Evolutionary conservation across 2,888 invertebrate genomes (phyloP), one percentile per base, ranked within the genome.

Genomic region (Drosophila kuntzei): DNA sequence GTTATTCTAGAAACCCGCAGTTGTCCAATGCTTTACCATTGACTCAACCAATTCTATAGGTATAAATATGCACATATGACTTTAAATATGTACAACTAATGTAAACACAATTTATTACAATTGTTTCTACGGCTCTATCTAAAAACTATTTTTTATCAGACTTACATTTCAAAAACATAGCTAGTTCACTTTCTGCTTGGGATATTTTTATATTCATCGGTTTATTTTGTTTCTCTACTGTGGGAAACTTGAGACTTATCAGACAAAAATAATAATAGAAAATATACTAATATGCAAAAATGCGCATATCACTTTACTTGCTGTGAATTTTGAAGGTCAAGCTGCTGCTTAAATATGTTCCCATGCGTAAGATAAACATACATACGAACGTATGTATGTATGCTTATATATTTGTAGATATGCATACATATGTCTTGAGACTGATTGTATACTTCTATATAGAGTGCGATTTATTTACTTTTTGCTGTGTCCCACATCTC

Each of bases 221-320:
- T 11, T 37, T 47, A 32, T 51, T 72, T 54, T 22, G 39, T 32
- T 60, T 53, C 32, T 41, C 53, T 49, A 50, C 60, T 71, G 73
- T 74, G 73, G 71, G 73, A 74, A 73, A 74, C 76, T 71, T 41
- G 18, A n/a, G 8, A 44, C 76, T 75, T 73, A 73, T 73, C 73
- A 49, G 32, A 22, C 39, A 16, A 14, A 44, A 62, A 66, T 22
- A 37, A 44, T 16, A 41, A 53, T 22, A 49, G 36, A 9, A 64
- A 22, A 18, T 11, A 0, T 32, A 49, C 12, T 1, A 37, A 22
- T 67, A 49, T 62, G 72, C 69, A 74, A 72, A 68, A 58, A 54
- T 41, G 12, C 7, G 16, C 39, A 54, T 72, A 74, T 72, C 68
- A 25, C 39, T 27, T 68, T 53, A 32, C 44, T 39, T 39, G 27